A percentile compares a stretch with the other conserved stretches of the same genome.
Evolutionary conservation across 2,888 invertebrate genomes (phyloP).

Genomic region (Volucella zonaria): DNA sequence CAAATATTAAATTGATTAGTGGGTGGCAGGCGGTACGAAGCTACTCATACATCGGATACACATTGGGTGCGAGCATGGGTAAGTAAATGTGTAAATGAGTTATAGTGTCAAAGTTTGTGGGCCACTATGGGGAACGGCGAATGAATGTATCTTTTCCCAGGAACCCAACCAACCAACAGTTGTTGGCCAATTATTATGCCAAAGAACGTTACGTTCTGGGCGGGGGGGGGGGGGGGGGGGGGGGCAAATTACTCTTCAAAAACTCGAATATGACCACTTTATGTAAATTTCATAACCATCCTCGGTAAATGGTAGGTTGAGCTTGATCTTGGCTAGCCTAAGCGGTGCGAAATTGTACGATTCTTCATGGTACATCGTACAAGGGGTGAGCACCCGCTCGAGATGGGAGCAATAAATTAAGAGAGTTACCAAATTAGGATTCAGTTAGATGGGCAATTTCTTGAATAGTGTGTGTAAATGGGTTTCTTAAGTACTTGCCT

Average conservation of each 20-base stretch:
- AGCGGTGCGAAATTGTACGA: slow-evolving; percentile 15
- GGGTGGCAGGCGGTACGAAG: no score
- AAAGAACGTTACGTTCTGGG: slow-evolving; percentile 29
- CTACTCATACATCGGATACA: no score
- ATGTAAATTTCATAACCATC: slow-evolving; percentile 64
- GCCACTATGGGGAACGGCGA: slow-evolving; percentile 17
- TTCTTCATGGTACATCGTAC: neutral
- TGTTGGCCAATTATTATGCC: slow-evolving; percentile 66
- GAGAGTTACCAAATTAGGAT: slow-evolving; percentile 55
- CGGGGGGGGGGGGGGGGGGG: no score
- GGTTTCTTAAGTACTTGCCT: slow-evolving; percentile 24
- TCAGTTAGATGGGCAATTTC: slow-evolving; percentile 43
- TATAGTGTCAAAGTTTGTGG: neutral
- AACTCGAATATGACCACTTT: slow-evolving; percentile 65
- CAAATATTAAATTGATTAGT: slow-evolving; percentile 57
- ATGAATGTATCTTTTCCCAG: slow-evolving; percentile 15
- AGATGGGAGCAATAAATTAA: slow-evolving; percentile 37
- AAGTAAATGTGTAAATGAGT: neutral
- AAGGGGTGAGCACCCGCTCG: neutral
- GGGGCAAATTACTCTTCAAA: slow-evolving; percentile 59
- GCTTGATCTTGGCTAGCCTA: neutral
- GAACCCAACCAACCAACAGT: slow-evolving; percentile 33
- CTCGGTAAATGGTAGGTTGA: slow-evolving; percentile 33
- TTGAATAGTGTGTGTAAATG: slow-evolving; percentile 34
- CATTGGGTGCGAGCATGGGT: neutral